A percentile compares a stretch with the other conserved stretches of the same genome.
Conservation (phyloP, 1,140 invertebrate species). For the Trichonephila clavipes region DNA sequence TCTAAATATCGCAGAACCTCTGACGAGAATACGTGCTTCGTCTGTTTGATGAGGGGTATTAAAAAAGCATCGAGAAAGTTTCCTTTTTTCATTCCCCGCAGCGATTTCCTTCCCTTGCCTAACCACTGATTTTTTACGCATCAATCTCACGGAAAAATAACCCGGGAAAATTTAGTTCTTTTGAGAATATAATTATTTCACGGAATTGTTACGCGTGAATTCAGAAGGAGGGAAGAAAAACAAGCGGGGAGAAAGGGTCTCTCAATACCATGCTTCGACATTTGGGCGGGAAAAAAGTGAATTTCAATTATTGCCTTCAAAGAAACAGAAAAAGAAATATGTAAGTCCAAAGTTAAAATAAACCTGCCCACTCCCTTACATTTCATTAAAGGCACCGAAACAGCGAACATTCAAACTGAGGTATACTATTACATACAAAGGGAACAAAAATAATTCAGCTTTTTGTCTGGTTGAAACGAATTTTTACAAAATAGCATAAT, state of each 20-base stretch:
- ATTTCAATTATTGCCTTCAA: not conserved
- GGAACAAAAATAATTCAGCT: not conserved
- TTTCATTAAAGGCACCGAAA: not conserved
- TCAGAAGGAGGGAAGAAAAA: not conserved
- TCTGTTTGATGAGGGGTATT: not conserved
- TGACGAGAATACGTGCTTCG: too few relatives aligned
- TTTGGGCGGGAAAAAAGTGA: not conserved
- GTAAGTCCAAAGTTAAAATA: slow-evolving; percentile 24
- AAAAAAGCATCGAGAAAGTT: not conserved
- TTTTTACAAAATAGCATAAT: too few relatives aligned
- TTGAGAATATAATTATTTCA: slow-evolving; percentile 1
- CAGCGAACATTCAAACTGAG: not conserved
- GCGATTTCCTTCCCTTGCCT: not conserved
- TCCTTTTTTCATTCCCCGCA: not conserved
- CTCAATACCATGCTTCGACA: not conserved
- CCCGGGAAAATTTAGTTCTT: not conserved
- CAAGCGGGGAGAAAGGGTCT: not conserved
- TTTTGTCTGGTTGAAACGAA: not conserved
- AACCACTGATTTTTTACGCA: not conserved
- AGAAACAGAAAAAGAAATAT: not conserved
- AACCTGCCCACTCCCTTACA: not conserved
- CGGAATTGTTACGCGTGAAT: slow-evolving; percentile 19
- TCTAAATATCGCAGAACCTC: too few relatives aligned
- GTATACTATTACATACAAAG: not conserved
- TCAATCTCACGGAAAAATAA: not conserved